Conservation (phyloP, 2,888 invertebrate species). For the Artemia sinica region DNA sequence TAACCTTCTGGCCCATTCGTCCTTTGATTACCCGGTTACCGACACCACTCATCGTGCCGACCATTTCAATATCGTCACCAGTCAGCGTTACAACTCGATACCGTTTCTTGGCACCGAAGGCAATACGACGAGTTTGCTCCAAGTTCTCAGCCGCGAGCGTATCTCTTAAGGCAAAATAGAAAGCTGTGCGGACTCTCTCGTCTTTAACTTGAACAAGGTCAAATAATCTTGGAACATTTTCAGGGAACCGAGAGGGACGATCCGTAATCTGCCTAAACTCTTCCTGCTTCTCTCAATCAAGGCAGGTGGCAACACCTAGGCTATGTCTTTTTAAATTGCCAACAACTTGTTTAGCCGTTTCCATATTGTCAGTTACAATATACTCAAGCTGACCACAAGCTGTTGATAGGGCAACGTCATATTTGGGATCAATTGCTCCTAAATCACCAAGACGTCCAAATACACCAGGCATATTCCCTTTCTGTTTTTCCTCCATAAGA, state of each 20-base stretch:
- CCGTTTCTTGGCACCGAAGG: constrained; percentile 46
- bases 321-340: constrained; percentile 55
- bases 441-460: constrained; percentile 84
- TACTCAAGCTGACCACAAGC: constrained; percentile 76
- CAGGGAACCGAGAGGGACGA: constrained; percentile 37
- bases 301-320: constrained; percentile 68
- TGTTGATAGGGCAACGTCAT: constrained; percentile 88
- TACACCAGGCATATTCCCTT: constrained; percentile 63
- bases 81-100: constrained; percentile 69
- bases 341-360: constrained; percentile 68
- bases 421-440: constrained; percentile 77
- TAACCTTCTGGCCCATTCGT: constrained; percentile 58
- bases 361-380: constrained; percentile 72
- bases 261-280: constrained; percentile 13
- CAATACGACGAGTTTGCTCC: constrained; percentile 73
- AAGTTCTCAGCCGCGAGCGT: constrained; percentile 72
- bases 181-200: constrained; percentile 57
- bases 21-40: constrained; percentile 55
- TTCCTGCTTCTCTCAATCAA: constrained; percentile 64
- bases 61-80: constrained; percentile 68
- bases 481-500: constrained; percentile 59
- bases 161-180: constrained; percentile 70
- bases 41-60: constrained; percentile 91
- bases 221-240: constrained; percentile 70
- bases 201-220: constrained; percentile 71